Percentiles rank a stretch among this genome's conserved stretches.
Conservation (phyloP, 2,113 vertebrate species). For the Panthera tigris region DNA sequence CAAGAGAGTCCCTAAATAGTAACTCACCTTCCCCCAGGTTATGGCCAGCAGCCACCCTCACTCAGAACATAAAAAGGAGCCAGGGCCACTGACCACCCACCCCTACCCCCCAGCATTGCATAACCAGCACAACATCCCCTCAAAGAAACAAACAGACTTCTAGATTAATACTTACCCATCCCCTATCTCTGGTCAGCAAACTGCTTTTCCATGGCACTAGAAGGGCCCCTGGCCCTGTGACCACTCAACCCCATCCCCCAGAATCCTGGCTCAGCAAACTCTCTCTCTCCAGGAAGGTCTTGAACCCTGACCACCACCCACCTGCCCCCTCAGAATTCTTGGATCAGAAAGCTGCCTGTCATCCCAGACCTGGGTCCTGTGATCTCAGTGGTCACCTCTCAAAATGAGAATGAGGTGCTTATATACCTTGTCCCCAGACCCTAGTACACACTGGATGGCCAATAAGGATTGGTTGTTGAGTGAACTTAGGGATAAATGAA, state of each 20-base stretch:
- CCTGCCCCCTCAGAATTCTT: neutral
- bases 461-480: neutral
- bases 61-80: neutral
- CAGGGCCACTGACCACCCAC: neutral
- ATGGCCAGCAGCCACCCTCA: neutral
- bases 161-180: neutral
- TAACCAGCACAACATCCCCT: neutral
- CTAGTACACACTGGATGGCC: neutral
- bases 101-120: neutral
- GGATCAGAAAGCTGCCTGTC: neutral
- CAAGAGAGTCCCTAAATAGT: conserved; percentile 64
- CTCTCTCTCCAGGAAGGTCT: neutral
- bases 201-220: neutral
- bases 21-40: neutral
- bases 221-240: neutral
- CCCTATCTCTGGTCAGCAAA: neutral
- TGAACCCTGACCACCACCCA: neutral
- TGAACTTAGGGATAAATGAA: neutral
- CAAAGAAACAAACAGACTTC: neutral
- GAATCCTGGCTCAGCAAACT: neutral
- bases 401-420: neutral
- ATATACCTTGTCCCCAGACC: neutral
- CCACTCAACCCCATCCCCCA: neutral
- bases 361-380: neutral
- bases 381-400: neutral